Conservation (phyloP, 2,113 vertebrate genomes). For the Paradisaea rubra region DNA sequence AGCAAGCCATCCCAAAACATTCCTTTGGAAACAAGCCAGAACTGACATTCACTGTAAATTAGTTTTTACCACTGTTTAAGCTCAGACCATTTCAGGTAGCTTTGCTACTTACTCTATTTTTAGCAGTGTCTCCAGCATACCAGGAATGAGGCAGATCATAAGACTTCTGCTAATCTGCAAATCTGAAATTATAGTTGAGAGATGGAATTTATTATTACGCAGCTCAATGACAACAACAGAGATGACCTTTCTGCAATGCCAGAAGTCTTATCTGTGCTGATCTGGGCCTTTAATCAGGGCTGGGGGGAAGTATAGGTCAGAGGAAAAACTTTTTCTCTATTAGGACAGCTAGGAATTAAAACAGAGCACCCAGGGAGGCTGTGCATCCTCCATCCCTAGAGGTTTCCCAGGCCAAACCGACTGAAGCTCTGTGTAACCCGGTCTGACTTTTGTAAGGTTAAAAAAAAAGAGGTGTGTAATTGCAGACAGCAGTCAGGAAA, state of each 20-base stretch:
- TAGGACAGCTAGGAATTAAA: background rate
- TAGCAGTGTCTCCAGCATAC: constrained; percentile 13
- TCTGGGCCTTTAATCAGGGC: background rate
- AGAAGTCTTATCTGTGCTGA: background rate
- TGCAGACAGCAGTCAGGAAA: background rate
- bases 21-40: constrained; percentile 9
- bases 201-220: background rate
- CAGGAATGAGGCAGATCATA: constrained; percentile 14
- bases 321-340: background rate
- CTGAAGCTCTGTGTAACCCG: background rate
- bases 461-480: background rate
- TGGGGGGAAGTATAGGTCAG: background rate
- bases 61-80: constrained; percentile 19
- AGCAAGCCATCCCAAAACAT: background rate
- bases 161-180: constrained; percentile 42
- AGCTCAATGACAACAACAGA: constrained; percentile 9
- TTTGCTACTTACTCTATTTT: constrained; percentile 34
- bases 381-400: background rate
- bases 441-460: background rate
- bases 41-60: background rate
- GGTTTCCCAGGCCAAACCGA: background rate
- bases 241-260: constrained; percentile 30
- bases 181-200: constrained; percentile 28
- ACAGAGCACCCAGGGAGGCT: background rate
- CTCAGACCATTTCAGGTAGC: background rate